These are phyloP conservation scores for Capromys pilorides DNA, from an alignment of 2,797 vertebrate genomes.

Conservation along the genomic window DNA sequence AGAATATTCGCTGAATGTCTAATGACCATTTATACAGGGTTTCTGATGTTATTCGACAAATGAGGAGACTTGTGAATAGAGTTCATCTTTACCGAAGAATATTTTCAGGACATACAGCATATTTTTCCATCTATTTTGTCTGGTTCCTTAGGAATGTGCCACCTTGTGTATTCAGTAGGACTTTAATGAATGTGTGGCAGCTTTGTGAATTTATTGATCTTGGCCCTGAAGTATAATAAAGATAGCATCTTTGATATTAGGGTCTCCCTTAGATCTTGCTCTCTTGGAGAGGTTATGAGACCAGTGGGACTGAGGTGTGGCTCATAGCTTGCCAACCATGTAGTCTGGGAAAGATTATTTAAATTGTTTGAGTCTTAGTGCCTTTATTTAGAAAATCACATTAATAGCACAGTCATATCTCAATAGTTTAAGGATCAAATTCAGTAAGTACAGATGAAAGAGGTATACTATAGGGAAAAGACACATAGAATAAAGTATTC, in stretches of 20 bases:
- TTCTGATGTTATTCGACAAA: not conserved
- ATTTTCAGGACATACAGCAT: not conserved
- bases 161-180: not conserved
- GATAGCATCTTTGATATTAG: not conserved
- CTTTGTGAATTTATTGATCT: not conserved
- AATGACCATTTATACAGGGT: not conserved
- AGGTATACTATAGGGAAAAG: not conserved
- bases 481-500: not conserved
- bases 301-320: not conserved
- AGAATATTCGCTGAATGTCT: not conserved
- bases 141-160: not conserved
- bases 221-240: not conserved
- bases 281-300: not conserved
- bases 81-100: not conserved
- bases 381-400: slow-evolving; percentile 6
- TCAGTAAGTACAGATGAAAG: not conserved
- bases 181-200: not conserved
- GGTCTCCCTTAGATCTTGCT: not conserved
- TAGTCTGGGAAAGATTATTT: not conserved
- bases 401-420: not conserved
- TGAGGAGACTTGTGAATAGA: not conserved
- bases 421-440: not conserved
- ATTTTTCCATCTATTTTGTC: not conserved
- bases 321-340: not conserved
- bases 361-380: not conserved